phyloP scores from a whole-genome alignment of 1,140 invertebrate species.

The Sarcophaga peregrina region DNA sequence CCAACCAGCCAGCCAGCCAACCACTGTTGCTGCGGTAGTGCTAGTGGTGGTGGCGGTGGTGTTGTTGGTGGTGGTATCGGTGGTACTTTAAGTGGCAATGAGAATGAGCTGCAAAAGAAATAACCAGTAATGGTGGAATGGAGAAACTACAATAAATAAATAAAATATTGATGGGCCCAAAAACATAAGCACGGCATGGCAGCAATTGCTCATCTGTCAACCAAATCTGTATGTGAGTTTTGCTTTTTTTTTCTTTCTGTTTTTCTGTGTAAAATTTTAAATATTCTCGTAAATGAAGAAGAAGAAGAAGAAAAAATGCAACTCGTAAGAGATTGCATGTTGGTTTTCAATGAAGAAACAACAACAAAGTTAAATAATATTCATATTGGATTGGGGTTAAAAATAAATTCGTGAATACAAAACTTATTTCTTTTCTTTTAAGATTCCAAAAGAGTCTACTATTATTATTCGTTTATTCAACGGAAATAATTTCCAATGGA shows the following conservation, averaged over 20 bases:
- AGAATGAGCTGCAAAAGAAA: conserved; percentile 8
- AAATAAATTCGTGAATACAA: background rate
- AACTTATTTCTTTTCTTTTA: too few species aligned
- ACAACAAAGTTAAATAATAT: background rate
- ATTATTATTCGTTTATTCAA: too few species aligned
- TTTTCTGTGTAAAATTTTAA: background rate
- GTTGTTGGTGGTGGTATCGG: background rate
- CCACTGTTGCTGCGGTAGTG: background rate
- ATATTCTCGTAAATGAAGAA: background rate
- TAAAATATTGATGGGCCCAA: conserved; percentile 36
- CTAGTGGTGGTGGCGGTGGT: background rate
- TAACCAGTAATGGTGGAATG: background rate
- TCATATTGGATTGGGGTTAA: background rate
- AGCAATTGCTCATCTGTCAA: conserved; percentile 44
- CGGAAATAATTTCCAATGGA: too few species aligned
- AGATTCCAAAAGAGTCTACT: too few species aligned
- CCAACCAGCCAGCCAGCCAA: background rate
- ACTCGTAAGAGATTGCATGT: background rate
- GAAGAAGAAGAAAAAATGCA: background rate
- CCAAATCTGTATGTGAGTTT: conserved; percentile 1
- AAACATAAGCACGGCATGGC: conserved; percentile 42
- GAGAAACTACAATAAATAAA: conserved; percentile 18
- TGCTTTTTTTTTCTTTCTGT: too few species aligned
- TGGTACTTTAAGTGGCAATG: conserved; percentile 11
- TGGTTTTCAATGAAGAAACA: background rate